A percentile compares a stretch with the other conserved stretches of the same genome.
Evolutionary conservation across 1,140 invertebrate genomes (phyloP).

Genomic region (Drosophila parabipectinata): DNA sequence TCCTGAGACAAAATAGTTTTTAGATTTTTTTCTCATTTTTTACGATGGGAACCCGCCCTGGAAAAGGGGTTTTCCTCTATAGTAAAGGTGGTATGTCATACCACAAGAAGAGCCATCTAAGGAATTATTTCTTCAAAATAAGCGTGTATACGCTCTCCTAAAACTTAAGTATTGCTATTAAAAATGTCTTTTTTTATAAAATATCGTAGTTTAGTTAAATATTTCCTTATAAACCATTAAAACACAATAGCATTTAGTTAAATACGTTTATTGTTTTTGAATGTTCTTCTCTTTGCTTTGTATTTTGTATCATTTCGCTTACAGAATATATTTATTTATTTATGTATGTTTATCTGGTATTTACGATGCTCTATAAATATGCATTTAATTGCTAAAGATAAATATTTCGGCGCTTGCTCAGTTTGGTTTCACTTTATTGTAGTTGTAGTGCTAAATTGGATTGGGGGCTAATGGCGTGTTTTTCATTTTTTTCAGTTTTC

Average conservation of each 20-base stretch:
- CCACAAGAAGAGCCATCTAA: too few relatives aligned
- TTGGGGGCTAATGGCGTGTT: conserved; percentile 45
- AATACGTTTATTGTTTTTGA: conserved; percentile 78
- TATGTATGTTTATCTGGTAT: conserved; percentile 68
- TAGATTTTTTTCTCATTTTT: too few relatives aligned
- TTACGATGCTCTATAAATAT: conserved; percentile 80
- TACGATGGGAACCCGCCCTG: too few relatives aligned
- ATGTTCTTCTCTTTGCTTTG: conserved; percentile 65
- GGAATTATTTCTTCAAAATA: too few relatives aligned
- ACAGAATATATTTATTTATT: conserved; percentile 68
- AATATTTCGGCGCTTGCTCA: conserved; percentile 78
- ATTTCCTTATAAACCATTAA: not conserved
- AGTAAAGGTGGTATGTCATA: too few relatives aligned
- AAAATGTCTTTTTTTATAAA: too few relatives aligned
- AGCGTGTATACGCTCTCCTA: too few relatives aligned
- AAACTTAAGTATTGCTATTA: too few relatives aligned
- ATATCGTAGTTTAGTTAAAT: too few relatives aligned
- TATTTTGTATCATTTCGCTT: conserved; percentile 70
- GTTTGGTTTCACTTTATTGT: conserved; percentile 60
- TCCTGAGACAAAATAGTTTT: too few relatives aligned
- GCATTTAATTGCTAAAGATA: conserved; percentile 81
- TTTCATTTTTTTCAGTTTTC: conserved; percentile 11
- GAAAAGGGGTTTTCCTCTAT: too few relatives aligned
- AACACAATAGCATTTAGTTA: conserved; percentile 50
- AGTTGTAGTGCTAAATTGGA: conserved; percentile 66